Percentiles rank a stretch among this genome's conserved stretches.
Conservation (phyloP, 35 echinoderm and acorn worm genomes). For the Hemicentrotus pulcherrimus region DNA sequence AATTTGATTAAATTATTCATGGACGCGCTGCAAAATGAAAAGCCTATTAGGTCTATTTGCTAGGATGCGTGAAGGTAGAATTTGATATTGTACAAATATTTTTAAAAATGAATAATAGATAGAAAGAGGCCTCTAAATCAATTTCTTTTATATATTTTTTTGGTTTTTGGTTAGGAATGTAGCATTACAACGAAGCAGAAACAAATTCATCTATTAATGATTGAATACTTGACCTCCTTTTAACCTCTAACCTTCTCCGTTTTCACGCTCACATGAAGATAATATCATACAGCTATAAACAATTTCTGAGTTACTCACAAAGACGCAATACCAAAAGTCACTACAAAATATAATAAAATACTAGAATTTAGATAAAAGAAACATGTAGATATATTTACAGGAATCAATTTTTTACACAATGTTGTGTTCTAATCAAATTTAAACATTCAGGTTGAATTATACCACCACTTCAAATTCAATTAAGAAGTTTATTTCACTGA, state of each 20-base stretch:
- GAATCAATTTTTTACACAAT: conserved; percentile 29
- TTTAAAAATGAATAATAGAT: no score
- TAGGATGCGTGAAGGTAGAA: no score
- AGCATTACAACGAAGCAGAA: no score
- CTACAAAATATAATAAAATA: conserved; percentile 46
- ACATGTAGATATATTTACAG: conserved; percentile 7
- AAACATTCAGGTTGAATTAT: background rate
- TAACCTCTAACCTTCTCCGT: background rate
- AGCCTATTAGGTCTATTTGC: no score
- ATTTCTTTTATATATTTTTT: no score
- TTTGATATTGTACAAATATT: no score
- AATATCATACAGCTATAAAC: background rate
- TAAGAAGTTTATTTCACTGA: background rate
- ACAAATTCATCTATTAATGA: background rate
- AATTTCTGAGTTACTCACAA: conserved; percentile 12
- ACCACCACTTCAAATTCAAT: background rate
- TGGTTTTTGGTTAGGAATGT: no score
- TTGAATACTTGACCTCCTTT: background rate
- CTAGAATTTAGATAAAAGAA: conserved; percentile 36
- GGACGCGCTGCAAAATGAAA: no score
- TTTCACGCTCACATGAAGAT: background rate
- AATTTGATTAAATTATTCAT: no score
- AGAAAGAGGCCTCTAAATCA: no score
- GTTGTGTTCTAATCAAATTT: background rate
- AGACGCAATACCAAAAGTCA: background rate